These are phyloP conservation scores for Noctua janthe DNA, from an alignment of 2,888 invertebrate species.

Conservation along the genomic window DNA sequence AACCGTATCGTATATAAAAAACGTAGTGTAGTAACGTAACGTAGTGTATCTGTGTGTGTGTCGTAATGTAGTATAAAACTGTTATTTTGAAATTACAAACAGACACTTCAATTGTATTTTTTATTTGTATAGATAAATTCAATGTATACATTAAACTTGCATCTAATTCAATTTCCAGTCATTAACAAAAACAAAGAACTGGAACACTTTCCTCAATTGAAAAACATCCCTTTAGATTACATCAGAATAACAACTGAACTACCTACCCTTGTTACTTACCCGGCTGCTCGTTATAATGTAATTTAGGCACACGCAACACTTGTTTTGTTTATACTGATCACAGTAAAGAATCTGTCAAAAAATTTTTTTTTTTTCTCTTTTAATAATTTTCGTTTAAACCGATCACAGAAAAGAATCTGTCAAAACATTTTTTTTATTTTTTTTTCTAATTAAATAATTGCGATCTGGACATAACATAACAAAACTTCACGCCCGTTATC, in stretches of 20 bases:
- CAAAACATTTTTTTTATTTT: not conserved
- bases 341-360: not conserved
- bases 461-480: too few relatives aligned
- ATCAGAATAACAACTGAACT: slow-evolving; percentile 11
- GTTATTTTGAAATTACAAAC: too few relatives aligned
- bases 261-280: slow-evolving; percentile 5
- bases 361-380: too few relatives aligned
- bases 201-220: slow-evolving; percentile 14
- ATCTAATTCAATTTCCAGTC: not conserved
- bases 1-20: too few relatives aligned
- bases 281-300: slow-evolving; percentile 47
- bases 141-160: not conserved
- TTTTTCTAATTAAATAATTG: too few relatives aligned
- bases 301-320: slow-evolving; percentile 49
- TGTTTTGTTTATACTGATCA: not conserved
- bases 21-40: too few relatives aligned
- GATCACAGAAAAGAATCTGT: not conserved
- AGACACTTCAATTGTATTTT: too few relatives aligned
- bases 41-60: too few relatives aligned
- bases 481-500: too few relatives aligned
- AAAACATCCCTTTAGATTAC: slow-evolving; percentile 42
- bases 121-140: too few relatives aligned
- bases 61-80: too few relatives aligned
- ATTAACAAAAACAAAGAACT: not conserved
- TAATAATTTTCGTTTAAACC: not conserved